Conservation (phyloP, 2,797 vertebrate species). For the Crypturellus tataupa region DNA sequence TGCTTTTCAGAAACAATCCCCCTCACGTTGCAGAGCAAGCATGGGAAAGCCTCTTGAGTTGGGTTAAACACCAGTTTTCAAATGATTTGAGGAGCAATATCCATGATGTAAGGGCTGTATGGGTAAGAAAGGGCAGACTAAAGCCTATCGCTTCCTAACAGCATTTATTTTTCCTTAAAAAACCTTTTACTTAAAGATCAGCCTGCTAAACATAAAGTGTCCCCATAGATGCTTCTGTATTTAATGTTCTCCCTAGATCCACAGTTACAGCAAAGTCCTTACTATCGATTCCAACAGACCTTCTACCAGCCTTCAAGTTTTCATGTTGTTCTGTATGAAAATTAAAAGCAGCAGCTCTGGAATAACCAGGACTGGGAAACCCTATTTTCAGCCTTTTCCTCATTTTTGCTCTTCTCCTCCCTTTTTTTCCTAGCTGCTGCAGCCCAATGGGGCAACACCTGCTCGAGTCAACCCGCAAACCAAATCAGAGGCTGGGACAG, state of each 20-base stretch:
- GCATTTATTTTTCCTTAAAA: not conserved
- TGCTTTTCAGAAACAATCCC: not conserved
- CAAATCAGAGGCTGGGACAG: conserved; percentile 65
- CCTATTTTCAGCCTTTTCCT: not conserved
- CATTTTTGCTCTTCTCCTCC: not conserved
- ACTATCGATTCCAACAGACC: not conserved
- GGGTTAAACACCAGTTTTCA: not conserved
- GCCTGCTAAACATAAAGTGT: not conserved
- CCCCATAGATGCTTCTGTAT: not conserved
- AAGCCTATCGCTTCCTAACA: not conserved
- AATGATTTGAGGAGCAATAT: not conserved
- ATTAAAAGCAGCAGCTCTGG: not conserved
- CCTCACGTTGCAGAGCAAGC: not conserved
- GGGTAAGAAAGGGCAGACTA: not conserved
- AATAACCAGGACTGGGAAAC: not conserved
- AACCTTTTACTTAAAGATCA: not conserved
- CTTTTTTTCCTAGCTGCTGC: conserved; percentile 36
- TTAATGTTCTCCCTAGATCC: not conserved
- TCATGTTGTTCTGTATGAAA: not conserved
- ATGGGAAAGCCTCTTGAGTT: not conserved
- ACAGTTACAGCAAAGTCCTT: not conserved
- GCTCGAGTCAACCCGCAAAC: conserved; percentile 67
- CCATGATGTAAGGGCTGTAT: not conserved
- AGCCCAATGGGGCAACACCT: conserved; percentile 61
- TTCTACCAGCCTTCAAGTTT: not conserved